Base-by-base conservation (phyloP, 2,113 vertebrate genomes). In the Pseudopodoces humilis region DNA sequence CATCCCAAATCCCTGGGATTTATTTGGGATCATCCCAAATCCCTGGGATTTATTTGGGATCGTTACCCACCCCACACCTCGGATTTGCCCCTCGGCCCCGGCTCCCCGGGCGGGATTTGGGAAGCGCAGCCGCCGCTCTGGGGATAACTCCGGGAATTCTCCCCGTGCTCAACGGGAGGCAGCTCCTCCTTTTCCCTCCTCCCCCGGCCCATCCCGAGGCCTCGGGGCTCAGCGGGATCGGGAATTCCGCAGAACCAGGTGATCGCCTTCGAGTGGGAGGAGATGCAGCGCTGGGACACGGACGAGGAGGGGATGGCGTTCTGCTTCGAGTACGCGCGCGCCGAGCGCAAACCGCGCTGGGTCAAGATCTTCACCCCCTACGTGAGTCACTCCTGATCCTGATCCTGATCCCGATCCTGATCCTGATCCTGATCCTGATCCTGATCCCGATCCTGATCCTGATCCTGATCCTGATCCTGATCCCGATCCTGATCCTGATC, bases 231-330 rank as follows among this genome's bases (percentile, higher is more conserved):
- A 62, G 16, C 35, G 56, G 23, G 1, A 7, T 27, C 12, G 19
- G 56, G 35, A 2, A 8, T 44, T 28, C 67, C 49, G 7, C 94
- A 99, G 99, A 99, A 99, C 97, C 99, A 99, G 97, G 99, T 99
- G 44, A 99, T 99, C 16, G 98, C 98, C 0, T 99, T 99, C 17
- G 98, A 99, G 65, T 99, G 99, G 99, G 98, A 97, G 0, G 99
- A 99, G 97, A 99, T 99, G 99, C 99, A 99, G 97, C 98, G 99
- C 58, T 99, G 99, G 99, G 99, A 99, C 97, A 99, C 99, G 0
- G 99, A 99, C 5, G 99, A 99, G 90, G 99, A 99, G 96, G 99
- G 99, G 2, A 99, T 99, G 99, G 99, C 99, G 2, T 99, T 99
- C 95, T 99, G 99, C 75, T 99, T 99, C 4, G 99, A 99, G 50